These are phyloP conservation scores for Drosophila prosaltans DNA, from an alignment of 1,140 invertebrate species.

Conservation along the genomic window DNA sequence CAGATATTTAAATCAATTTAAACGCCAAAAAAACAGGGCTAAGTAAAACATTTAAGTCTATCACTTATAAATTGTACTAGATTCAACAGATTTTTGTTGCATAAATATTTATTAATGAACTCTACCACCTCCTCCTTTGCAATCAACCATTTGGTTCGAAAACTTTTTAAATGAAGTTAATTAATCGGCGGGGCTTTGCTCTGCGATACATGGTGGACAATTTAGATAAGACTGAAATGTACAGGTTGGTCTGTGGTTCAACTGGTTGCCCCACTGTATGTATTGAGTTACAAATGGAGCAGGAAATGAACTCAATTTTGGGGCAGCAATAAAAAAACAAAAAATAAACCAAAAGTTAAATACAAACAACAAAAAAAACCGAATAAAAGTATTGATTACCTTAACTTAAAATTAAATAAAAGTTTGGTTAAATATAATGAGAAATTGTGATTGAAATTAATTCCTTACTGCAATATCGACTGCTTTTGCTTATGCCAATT, in stretches of 20 bases:
- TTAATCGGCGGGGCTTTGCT: not conserved
- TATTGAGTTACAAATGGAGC: no score
- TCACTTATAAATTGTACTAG: no score
- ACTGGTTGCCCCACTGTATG: not conserved
- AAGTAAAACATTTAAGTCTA: no score
- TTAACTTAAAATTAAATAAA: not conserved
- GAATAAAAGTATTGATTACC: not conserved
- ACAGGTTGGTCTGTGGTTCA: not conserved
- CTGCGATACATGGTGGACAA: not conserved
- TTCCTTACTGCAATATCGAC: not conserved
- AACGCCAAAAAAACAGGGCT: no score
- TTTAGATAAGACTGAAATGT: not conserved
- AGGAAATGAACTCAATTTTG: not conserved
- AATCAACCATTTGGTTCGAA: not conserved
- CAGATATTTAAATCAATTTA: no score
- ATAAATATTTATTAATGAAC: not conserved
- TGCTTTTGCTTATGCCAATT: slow-evolving; percentile 8
- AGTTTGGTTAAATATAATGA: no score
- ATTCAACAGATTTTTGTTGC: not conserved
- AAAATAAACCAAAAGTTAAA: not conserved
- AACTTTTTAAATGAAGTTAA: not conserved
- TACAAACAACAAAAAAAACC: not conserved
- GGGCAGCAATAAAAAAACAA: not conserved
- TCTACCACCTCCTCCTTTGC: not conserved
- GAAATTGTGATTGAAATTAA: not conserved